Evolutionary conservation across 2,113 vertebrate species (phyloP).

Genomic region (Gulo gulo): DNA sequence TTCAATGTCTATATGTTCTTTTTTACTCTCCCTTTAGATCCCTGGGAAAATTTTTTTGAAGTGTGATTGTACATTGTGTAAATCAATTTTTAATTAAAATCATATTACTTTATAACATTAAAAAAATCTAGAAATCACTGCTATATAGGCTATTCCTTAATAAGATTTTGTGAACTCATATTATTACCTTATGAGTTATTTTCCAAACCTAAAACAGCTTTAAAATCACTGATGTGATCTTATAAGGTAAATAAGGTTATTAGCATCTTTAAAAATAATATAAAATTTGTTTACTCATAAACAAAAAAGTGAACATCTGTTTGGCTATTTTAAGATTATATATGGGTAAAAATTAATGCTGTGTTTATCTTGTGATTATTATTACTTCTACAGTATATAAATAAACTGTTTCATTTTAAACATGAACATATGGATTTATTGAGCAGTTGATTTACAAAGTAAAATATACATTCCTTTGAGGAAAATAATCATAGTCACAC

Average conservation of each 20-base stretch:
- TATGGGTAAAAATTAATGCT: neutral
- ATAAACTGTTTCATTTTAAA: neutral
- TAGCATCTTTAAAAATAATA: neutral
- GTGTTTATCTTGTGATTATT: neutral
- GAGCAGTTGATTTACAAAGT: neutral
- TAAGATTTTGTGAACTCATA: neutral
- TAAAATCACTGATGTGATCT: neutral
- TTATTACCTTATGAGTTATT: neutral
- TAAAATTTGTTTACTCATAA: neutral
- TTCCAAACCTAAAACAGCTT: neutral
- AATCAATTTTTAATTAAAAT: conserved; percentile 15
- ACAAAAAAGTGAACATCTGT: neutral
- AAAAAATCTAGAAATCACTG: neutral
- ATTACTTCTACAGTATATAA: neutral
- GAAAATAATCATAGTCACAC: neutral
- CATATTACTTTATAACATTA: neutral
- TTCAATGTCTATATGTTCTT: neutral
- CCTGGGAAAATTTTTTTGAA: neutral
- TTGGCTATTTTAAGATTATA: neutral
- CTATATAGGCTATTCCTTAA: neutral
- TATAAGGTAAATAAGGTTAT: neutral
- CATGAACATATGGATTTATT: neutral
- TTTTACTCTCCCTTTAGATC: neutral
- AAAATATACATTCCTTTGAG: neutral
- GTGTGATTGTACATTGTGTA: neutral